Evolutionary conservation across 2,797 vertebrate genomes (phyloP).

Genomic region (Crocodylus rhombifer): DNA sequence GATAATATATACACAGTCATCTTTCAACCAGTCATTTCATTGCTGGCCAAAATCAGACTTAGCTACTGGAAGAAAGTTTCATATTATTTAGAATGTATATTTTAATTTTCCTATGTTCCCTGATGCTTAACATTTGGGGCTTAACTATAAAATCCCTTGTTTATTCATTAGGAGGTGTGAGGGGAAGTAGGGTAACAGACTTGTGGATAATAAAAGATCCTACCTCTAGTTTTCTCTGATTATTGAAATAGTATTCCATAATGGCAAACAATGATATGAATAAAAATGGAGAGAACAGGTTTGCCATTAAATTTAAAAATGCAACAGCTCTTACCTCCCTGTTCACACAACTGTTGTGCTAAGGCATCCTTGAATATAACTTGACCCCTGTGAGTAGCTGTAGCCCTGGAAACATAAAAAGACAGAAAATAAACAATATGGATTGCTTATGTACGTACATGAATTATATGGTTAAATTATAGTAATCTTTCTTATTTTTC

Average conservation of each 20-base stretch:
- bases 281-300: slow-evolving; percentile 24
- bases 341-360: slow-evolving; percentile 97
- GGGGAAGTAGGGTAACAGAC: neutral
- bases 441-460: neutral
- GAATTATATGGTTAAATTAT: neutral
- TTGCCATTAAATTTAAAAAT: slow-evolving; percentile 7
- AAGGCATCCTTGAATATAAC: slow-evolving; percentile 99
- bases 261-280: neutral
- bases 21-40: neutral
- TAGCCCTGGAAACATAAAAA: slow-evolving; percentile 87
- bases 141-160: neutral
- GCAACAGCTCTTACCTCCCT: slow-evolving; percentile 92
- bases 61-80: neutral
- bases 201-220: slow-evolving; percentile 26
- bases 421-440: slow-evolving; percentile 39
- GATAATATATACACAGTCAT: neutral
- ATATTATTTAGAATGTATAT: neutral
- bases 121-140: neutral
- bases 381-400: slow-evolving; percentile 96
- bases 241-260: neutral
- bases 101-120: neutral
- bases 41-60: neutral
- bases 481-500: neutral
- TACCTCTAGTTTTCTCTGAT: neutral
- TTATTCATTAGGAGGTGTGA: neutral